phyloP scores from a whole-genome alignment of 2,113 vertebrate species.

The Hemiscyllium ocellatum region DNA sequence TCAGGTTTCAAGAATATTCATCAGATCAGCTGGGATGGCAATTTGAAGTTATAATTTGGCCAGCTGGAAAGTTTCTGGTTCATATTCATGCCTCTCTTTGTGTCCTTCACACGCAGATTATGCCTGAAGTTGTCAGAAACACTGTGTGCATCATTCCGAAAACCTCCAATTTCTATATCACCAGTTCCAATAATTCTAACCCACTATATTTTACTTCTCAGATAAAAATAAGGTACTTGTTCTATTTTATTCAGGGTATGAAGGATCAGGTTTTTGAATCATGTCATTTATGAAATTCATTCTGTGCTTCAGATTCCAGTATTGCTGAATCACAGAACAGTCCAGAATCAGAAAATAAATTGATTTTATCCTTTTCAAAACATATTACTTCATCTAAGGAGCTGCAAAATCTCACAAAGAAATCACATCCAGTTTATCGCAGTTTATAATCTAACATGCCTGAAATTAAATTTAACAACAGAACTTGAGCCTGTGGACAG shows the following conservation, averaged over 20 bases:
- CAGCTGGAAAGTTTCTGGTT: no score
- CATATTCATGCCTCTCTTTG: no score
- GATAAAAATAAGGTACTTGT: neutral
- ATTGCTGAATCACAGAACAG: neutral
- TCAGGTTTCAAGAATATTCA: no score
- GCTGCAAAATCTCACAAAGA: neutral
- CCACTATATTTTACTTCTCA: neutral
- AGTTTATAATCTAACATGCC: neutral
- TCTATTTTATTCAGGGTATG: neutral
- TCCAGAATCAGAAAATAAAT: neutral
- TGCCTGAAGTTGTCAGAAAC: neutral
- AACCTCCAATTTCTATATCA: neutral
- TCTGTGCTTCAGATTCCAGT: neutral
- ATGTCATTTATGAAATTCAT: neutral
- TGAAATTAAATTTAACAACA: neutral
- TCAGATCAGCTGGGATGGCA: no score
- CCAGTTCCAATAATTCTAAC: neutral
- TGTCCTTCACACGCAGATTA: neutral
- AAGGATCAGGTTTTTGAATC: neutral
- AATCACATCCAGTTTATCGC: neutral
- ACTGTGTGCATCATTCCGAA: neutral
- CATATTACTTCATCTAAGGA: neutral
- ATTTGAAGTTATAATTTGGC: no score
- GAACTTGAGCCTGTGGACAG: neutral
- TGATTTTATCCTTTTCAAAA: neutral